These are phyloP conservation scores for Catharus minimus DNA, from an alignment of 2,113 vertebrate genomes.

Conservation along the genomic window DNA sequence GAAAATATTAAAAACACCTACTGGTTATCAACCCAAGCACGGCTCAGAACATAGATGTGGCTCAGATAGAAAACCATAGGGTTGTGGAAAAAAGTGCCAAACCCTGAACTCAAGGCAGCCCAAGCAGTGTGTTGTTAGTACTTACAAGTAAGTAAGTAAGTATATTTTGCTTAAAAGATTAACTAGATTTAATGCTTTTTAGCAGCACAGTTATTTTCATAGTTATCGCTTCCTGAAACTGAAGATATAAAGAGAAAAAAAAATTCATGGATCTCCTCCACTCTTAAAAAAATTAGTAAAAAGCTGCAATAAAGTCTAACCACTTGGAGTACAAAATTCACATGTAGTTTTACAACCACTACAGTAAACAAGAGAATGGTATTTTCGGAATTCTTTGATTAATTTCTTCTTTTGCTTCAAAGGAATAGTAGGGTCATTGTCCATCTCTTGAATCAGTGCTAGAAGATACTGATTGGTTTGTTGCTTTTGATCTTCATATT, in stretches of 20 bases:
- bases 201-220: background rate
- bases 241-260: background rate
- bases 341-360: constrained; percentile 63
- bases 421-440: constrained; percentile 57
- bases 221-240: background rate
- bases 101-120: background rate
- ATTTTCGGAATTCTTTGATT: constrained; percentile 82
- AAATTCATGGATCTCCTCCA: background rate
- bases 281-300: accelerated
- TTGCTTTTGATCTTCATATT: constrained; percentile 80
- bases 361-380: constrained; percentile 77
- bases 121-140: background rate
- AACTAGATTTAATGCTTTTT: background rate
- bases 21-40: background rate
- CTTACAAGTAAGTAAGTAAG: background rate
- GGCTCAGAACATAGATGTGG: background rate
- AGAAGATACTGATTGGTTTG: constrained; percentile 73
- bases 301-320: background rate
- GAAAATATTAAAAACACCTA: background rate
- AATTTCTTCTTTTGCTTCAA: constrained; percentile 78
- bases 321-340: background rate
- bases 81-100: background rate
- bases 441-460: constrained; percentile 72
- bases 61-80: background rate
- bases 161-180: background rate